Base-by-base conservation (phyloP, 2,888 invertebrate genomes). In the Odontomyia ornata region DNA sequence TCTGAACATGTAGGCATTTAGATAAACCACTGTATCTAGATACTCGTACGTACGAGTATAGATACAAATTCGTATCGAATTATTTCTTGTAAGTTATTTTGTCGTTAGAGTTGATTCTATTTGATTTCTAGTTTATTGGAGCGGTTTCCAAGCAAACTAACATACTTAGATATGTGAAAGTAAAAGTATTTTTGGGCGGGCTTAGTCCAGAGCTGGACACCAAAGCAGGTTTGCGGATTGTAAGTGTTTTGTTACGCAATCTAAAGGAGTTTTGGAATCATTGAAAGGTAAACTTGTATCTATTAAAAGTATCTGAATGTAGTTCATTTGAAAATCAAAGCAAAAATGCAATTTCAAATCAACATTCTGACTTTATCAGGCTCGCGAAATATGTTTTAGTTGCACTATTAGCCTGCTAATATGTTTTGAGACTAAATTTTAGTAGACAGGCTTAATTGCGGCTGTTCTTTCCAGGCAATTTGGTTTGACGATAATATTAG, bases 161-260 rank as follows among this genome's bases (percentile, higher is more conserved):
- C n/a, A n/a, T n/a, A 36, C 36, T 36, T 36, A 36, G 69, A 47
- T 25, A 47, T 21, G 69, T 47, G 69, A 69, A 69, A 69, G 69
- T 69, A 69, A 69, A 69, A 69, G 69, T 69, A 65, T 69, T 69
- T 60, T 65, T 46, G 46, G 46, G 69, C 21, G 46, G 69, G 69
- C 60, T 23, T 60, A 13, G 25, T 60, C 21, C 60, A 21, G 21
- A 60, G 23, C 7, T 60, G 13, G 60, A 60, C 25, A 15, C 3
- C 60, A 18, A 60, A 60, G 52, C 60, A 60, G 60, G 60, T 60
- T 60, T 60, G 5, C n/a, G 0, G 60, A 11, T 23, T 60, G 21
- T 7, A 11, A 25, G 25, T 7, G 60, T 18, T 15, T 52, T 25
- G 60, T 60, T 60, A 23, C 60, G 60, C 23, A 60, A 60, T 7